Evolutionary conservation across 2,113 vertebrate species (phyloP).

Genomic region (Aegithalos caudatus): DNA sequence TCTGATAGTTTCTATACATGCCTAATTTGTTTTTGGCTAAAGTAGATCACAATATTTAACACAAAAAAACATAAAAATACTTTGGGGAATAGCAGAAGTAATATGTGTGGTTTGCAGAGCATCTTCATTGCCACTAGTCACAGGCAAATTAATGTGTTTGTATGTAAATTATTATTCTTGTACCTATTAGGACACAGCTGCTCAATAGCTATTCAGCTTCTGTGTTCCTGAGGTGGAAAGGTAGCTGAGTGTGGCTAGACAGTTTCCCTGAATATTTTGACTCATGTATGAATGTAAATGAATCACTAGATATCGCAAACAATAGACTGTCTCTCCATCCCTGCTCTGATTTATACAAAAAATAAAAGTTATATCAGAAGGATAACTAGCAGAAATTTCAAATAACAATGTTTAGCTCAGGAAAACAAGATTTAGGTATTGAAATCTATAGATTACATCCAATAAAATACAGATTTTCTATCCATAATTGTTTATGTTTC

Average conservation of each 20-base stretch:
- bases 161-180: not conserved
- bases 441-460: not conserved
- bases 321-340: not conserved
- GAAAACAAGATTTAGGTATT: not conserved
- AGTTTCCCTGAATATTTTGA: not conserved
- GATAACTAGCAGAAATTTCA: not conserved
- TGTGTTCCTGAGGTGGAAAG: not conserved
- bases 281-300: fast-evolving
- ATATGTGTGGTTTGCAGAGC: not conserved
- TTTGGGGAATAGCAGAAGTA: not conserved
- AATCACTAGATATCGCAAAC: not conserved
- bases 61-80: not conserved
- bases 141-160: not conserved
- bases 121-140: not conserved
- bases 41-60: not conserved
- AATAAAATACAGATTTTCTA: not conserved
- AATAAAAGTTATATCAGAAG: fast-evolving
- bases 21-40: not conserved
- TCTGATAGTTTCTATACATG: not conserved
- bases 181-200: not conserved
- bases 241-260: not conserved
- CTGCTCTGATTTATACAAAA: not conserved
- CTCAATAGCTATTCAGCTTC: not conserved
- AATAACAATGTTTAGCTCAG: not conserved
- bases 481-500: not conserved